phyloP scores from a whole-genome alignment of 2,888 invertebrate genomes.

The Agrotis puta region DNA sequence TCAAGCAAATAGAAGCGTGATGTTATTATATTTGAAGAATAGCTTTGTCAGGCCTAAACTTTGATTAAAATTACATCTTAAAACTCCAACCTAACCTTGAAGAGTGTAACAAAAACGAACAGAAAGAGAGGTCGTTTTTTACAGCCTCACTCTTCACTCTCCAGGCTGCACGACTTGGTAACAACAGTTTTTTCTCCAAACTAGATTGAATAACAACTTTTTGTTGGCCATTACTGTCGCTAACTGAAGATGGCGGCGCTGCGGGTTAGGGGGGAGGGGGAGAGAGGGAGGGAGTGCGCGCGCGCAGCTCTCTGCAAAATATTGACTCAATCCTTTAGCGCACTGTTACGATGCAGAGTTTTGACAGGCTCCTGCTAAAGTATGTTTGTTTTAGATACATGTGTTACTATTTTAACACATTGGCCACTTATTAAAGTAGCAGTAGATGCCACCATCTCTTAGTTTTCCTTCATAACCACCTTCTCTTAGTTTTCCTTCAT shows the following conservation, averaged over 20 bases:
- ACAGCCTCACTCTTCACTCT: conserved; percentile 41
- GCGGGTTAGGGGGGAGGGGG: not conserved
- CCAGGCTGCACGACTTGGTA: conserved; percentile 27
- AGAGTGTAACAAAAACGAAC: conserved; percentile 43
- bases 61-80: conserved; percentile 24
- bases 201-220: conserved; percentile 64
- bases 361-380: conserved; percentile 54
- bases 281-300: conserved; percentile 28
- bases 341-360: conserved; percentile 37
- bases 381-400: conserved; percentile 40
- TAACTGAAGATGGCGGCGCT: conserved; percentile 41
- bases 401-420: conserved; percentile 35
- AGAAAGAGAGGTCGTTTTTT: conserved; percentile 49
- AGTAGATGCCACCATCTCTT: not conserved
- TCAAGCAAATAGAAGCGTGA: not conserved
- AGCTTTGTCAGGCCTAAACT: conserved; percentile 7
- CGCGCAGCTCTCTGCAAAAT: conserved; percentile 65
- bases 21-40: not conserved
- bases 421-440: not conserved
- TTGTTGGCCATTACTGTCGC: conserved; percentile 57
- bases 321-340: conserved; percentile 65
- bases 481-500: not conserved
- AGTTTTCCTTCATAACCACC: not conserved
- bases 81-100: conserved; percentile 46
- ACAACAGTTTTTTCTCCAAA: conserved; percentile 52